phyloP scores from a whole-genome alignment of 1,140 invertebrate species.

The Scaptomyza graminum region DNA sequence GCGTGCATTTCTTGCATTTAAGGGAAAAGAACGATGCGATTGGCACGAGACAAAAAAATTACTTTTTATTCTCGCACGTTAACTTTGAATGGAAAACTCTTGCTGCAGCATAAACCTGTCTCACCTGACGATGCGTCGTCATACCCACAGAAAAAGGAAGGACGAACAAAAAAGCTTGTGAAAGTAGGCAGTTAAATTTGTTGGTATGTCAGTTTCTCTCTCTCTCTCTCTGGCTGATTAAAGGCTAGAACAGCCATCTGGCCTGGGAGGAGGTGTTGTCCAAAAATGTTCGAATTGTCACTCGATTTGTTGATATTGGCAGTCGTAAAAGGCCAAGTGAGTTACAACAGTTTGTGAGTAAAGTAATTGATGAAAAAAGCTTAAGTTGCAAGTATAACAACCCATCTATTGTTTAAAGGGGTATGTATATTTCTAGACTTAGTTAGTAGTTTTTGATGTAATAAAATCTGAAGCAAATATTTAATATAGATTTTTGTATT shows the following conservation, averaged over 20 bases:
- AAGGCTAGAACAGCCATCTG: neutral
- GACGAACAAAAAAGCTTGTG: slow-evolving; percentile 7
- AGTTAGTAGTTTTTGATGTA: too few species aligned
- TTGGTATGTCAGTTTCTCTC: slow-evolving; percentile 13
- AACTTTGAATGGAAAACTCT: slow-evolving; percentile 43
- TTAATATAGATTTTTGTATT: too few species aligned
- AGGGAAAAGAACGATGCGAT: slow-evolving; percentile 42
- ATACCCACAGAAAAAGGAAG: slow-evolving; percentile 5
- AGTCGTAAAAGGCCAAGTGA: slow-evolving; percentile 8
- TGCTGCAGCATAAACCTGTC: slow-evolving; percentile 13
- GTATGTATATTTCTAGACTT: too few species aligned
- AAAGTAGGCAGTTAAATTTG: slow-evolving; percentile 21
- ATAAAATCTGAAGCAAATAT: too few species aligned
- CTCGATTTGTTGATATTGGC: neutral
- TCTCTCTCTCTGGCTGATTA: slow-evolving; percentile 17
- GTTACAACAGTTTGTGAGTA: neutral
- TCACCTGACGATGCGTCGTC: too few species aligned
- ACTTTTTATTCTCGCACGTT: slow-evolving; percentile 73
- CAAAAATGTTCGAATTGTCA: slow-evolving; percentile 10
- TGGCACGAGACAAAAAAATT: slow-evolving; percentile 43
- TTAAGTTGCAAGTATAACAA: neutral
- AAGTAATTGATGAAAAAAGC: neutral
- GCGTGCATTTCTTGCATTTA: slow-evolving; percentile 44
- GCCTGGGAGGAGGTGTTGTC: neutral
- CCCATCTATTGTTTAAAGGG: too few species aligned